Base-by-base conservation (phyloP, 2,888 invertebrate genomes). In the Julus scandinavius region DNA sequence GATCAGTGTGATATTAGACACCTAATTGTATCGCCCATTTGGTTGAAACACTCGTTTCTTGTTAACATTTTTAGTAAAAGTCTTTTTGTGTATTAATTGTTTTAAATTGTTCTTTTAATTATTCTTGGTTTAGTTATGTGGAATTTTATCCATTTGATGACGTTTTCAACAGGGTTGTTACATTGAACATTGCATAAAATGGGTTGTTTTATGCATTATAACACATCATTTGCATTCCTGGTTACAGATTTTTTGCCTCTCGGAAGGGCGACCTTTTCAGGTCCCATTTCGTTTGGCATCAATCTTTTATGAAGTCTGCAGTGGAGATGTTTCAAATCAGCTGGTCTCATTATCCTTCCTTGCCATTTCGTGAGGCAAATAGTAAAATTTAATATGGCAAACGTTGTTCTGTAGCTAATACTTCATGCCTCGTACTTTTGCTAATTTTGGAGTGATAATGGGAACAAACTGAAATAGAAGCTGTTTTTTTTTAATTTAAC, bases 61-160 rank as follows among this genome's bases (percentile, higher is more conserved):
- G 54, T 87, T 58, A 40, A 87, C 38, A 40, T 86, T 45, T 54
- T 50, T 86, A 50, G 86, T 86, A 38, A 50, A 29, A 86, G 20
- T 86, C 38, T 86, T 45, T 86, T 86, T 86, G 41, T 17, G 85
- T 20, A 41, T 85, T n/a, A 20, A 9, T 49, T 41, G 45, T 49
- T 85, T 85, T 11, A 85, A 85, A n/a, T 40, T 7, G 11, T 85
- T n/a, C 11, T 83, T 72, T 72, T 72, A 72, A 72, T 29, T 29
- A 72, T 29, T 72, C 72, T 29, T 72, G 20, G 29, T 29, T 72
- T 20, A 72, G 20, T 72, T 72, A n/a, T 72, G 72, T 15, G 72
- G 7, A 72, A 72, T 72, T 29, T 20, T 72, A 15, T 58, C 58
- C 20, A 72, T 20, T 72, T 20, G 20, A 72, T 72, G 72, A 72